Percentiles rank a stretch among this genome's conserved stretches.
Evolutionary conservation across 2,113 vertebrate species (phyloP).

Genomic region (Hystrix cristata): DNA sequence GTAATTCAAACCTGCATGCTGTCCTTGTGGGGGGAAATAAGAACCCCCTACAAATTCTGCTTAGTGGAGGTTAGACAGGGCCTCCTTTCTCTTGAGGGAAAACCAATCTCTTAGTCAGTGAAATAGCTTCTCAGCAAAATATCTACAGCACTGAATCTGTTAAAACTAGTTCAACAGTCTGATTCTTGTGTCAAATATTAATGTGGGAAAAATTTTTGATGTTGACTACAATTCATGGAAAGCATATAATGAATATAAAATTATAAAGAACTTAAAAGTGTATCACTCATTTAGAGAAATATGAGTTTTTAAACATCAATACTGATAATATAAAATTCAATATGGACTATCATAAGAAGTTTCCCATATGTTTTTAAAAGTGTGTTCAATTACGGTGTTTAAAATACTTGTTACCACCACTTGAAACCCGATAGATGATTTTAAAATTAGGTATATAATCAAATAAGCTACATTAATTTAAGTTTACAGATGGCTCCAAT

Average conservation of each 20-base stretch:
- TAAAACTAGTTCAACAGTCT: slow-evolving; percentile 37
- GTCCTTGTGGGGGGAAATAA: not conserved
- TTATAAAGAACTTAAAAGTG: slow-evolving; percentile 3
- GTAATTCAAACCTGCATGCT: not conserved
- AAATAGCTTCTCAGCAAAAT: slow-evolving; percentile 59
- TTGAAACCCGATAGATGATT: slow-evolving; percentile 3
- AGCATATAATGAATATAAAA: not conserved
- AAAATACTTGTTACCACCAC: not conserved
- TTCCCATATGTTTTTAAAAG: slow-evolving; percentile 15
- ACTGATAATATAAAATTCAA: slow-evolving; percentile 1
- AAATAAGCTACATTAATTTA: slow-evolving; percentile 47
- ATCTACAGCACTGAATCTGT: not conserved
- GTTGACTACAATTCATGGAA: not conserved
- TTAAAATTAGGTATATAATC: slow-evolving; percentile 8
- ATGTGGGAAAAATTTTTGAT: not conserved
- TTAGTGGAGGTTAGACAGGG: not conserved
- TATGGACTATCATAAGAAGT: not conserved
- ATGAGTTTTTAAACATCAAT: not conserved
- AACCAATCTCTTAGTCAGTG: not conserved
- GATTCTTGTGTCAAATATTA: not conserved
- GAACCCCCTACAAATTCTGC: not conserved
- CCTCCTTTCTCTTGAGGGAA: slow-evolving; percentile 12
- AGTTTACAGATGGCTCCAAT: not conserved
- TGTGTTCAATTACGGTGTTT: slow-evolving; percentile 9
- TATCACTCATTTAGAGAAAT: not conserved